Evolutionary conservation across 1,140 invertebrate genomes (phyloP).

Genomic region (Streblospio benedicti): DNA sequence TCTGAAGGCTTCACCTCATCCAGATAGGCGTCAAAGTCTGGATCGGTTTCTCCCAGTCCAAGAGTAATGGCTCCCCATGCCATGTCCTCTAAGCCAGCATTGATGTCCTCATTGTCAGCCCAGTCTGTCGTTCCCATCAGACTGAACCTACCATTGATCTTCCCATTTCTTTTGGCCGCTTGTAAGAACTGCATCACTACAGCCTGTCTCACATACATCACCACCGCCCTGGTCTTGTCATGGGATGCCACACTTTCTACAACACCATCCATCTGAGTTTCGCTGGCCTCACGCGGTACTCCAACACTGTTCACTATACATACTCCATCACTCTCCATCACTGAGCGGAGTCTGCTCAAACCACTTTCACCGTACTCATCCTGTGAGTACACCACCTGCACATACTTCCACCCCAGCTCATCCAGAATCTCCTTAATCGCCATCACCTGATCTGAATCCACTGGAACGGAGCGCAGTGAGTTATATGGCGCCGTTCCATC

Average conservation of each 20-base stretch:
- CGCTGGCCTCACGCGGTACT: not conserved
- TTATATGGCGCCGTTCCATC: too few species aligned
- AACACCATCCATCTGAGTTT: conserved; percentile 1
- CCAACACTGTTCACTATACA: conserved; percentile 1
- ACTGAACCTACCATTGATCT: conserved; percentile 46
- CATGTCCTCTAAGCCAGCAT: conserved; percentile 59
- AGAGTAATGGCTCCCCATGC: conserved; percentile 65
- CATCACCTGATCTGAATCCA: conserved; percentile 25
- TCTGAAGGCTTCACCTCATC: conserved; percentile 25
- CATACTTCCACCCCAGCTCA: conserved; percentile 29
- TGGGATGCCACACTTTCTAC: not conserved
- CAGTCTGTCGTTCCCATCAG: conserved; percentile 66
- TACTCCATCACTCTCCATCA: not conserved
- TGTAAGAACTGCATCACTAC: not conserved
- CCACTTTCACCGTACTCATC: not conserved
- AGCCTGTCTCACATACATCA: not conserved
- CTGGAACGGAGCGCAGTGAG: conserved; percentile 30
- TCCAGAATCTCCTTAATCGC: conserved; percentile 25
- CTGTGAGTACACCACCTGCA: conserved; percentile 32
- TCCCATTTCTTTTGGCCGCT: not conserved
- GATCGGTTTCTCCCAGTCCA: conserved; percentile 45
- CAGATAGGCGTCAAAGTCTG: conserved; percentile 1
- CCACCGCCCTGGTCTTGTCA: conserved; percentile 4
- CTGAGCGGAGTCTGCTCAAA: not conserved
- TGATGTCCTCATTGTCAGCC: conserved; percentile 60